These are phyloP conservation scores for Brenthis ino DNA, from an alignment of 2,888 invertebrate genomes.

Conservation along the genomic window DNA sequence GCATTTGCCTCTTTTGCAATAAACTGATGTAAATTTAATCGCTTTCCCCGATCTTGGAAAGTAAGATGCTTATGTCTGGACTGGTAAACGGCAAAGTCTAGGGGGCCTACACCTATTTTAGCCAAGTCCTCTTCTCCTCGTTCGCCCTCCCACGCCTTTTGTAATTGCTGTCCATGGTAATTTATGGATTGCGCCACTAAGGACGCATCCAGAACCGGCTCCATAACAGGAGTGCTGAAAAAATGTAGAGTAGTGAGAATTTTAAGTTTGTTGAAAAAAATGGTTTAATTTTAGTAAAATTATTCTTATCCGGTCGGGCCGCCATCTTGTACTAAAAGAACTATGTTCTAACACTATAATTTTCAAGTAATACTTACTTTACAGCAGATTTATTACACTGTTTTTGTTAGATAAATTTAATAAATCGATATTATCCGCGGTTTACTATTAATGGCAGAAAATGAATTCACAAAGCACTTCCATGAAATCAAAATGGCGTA, in stretches of 20 bases:
- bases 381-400: not conserved
- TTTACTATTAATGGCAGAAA: not conserved
- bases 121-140: conserved; percentile 89
- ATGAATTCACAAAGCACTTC: conserved; percentile 9
- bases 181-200: conserved; percentile 88
- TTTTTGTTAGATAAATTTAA: not conserved
- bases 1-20: conserved; percentile 91
- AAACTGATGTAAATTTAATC: conserved; percentile 93
- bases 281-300: not conserved
- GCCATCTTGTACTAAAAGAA: conserved; percentile 24
- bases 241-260: not conserved
- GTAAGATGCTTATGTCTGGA: conserved; percentile 90
- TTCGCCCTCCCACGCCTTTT: conserved; percentile 94
- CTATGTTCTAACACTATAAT: not conserved
- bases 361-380: conserved; percentile 9
- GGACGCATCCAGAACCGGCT: conserved; percentile 73
- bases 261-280: not conserved
- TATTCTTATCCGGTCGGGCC: conserved; percentile 7
- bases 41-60: conserved; percentile 91
- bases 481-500: conserved; percentile 15
- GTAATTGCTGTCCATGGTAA: conserved; percentile 93
- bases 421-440: not conserved
- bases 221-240: conserved; percentile 58
- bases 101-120: conserved; percentile 81
- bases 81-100: conserved; percentile 89